Evolutionary conservation across 2,113 vertebrate genomes (phyloP).

Genomic region (Regulus satrapa): DNA sequence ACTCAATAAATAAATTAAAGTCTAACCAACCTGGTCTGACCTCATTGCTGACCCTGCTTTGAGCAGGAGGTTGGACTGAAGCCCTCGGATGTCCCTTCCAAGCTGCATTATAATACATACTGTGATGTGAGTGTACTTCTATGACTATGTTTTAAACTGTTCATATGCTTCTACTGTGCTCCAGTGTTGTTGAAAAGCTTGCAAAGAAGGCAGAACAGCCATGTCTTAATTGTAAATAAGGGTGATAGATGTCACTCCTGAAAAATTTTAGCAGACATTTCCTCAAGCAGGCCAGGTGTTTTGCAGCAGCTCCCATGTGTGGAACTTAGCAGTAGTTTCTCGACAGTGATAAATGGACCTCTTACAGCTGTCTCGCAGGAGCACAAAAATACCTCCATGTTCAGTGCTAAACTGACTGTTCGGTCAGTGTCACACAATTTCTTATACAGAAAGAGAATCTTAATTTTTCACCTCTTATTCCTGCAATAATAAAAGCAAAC

Average conservation of each 20-base stretch:
- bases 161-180: not conserved
- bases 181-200: not conserved
- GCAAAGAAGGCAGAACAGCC: not conserved
- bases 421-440: not conserved
- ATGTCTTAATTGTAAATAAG: not conserved
- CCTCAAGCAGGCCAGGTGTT: not conserved
- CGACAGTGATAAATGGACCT: not conserved
- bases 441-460: not conserved
- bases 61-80: not conserved
- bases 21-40: not conserved
- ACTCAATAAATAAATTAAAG: conserved; percentile 1
- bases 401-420: not conserved
- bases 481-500: not conserved
- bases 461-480: not conserved
- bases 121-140: not conserved
- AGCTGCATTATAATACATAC: not conserved
- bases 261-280: not conserved
- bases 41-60: not conserved
- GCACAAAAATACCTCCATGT: not conserved
- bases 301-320: not conserved
- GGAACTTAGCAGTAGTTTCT: not conserved
- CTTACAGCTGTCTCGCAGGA: not conserved
- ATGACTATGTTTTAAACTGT: not conserved
- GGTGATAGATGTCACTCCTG: not conserved
- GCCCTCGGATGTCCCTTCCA: not conserved